phyloP scores from a whole-genome alignment of 2,888 invertebrate genomes.

The Elmis aenea region DNA sequence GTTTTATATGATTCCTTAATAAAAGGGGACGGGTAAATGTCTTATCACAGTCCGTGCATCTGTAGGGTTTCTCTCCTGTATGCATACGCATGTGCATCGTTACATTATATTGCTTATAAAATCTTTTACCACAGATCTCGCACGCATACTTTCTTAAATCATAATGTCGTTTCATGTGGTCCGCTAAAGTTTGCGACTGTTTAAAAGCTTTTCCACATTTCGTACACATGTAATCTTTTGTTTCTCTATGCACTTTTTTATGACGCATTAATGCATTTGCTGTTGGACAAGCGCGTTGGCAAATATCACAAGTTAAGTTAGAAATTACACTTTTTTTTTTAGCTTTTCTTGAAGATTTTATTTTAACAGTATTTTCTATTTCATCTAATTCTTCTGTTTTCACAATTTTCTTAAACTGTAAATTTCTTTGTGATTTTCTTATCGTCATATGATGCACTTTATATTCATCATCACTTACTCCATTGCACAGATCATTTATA shows the following conservation, averaged over 20 bases:
- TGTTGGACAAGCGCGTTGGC: slow-evolving; percentile 9
- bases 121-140: slow-evolving; percentile 15
- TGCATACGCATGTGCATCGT: slow-evolving; percentile 31
- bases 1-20: slow-evolving; percentile 12
- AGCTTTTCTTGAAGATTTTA: not conserved
- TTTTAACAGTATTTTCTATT: slow-evolving; percentile 1
- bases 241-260: slow-evolving; percentile 6
- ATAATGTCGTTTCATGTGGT: slow-evolving; percentile 16
- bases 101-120: slow-evolving; percentile 14
- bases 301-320: slow-evolving; percentile 5
- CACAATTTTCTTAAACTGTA: not conserved
- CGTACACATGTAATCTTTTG: slow-evolving; percentile 10
- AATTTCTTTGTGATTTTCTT: not conserved
- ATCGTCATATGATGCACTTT: too few species aligned
- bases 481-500: not conserved
- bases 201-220: slow-evolving; percentile 15
- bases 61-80: slow-evolving; percentile 31
- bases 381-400: too few species aligned
- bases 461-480: slow-evolving; percentile 7
- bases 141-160: slow-evolving; percentile 15
- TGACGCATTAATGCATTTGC: slow-evolving; percentile 7
- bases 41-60: slow-evolving; percentile 24
- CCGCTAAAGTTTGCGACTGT: slow-evolving; percentile 10
- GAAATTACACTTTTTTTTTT: not conserved
- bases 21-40: slow-evolving; percentile 14